phyloP scores from a whole-genome alignment of 2,113 vertebrate species.

The Gyps fulvus region DNA sequence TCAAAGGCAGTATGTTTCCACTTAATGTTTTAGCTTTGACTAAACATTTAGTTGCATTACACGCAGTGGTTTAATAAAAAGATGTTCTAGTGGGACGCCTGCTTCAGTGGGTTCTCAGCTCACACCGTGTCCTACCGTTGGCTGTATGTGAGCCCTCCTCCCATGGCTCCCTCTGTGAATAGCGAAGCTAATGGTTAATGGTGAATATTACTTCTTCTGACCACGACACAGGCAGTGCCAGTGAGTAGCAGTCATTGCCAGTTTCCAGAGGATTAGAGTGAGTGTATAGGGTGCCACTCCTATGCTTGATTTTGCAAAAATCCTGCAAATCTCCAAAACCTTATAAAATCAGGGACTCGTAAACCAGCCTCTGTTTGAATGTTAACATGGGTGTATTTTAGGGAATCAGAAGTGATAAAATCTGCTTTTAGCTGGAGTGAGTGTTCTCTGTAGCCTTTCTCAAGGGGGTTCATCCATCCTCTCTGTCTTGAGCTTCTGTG shows the following conservation, averaged over 20 bases:
- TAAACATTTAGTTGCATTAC: neutral
- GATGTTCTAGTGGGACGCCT: neutral
- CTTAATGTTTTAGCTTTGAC: neutral
- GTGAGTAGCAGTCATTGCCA: neutral
- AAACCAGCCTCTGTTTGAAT: neutral
- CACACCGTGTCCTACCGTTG: neutral
- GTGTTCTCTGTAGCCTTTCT: neutral
- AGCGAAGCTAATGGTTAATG: neutral
- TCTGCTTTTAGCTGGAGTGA: neutral
- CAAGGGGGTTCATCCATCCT: neutral
- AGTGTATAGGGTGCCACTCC: neutral
- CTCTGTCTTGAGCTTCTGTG: neutral
- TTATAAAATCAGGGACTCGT: neutral
- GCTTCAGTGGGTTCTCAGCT: neutral
- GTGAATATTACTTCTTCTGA: neutral
- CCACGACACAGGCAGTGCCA: neutral
- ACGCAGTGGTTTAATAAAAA: neutral
- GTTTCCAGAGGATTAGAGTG: neutral
- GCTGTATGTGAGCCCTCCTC: neutral
- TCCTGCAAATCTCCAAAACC: neutral
- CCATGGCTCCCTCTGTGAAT: neutral
- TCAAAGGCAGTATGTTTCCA: neutral
- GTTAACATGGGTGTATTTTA: neutral
- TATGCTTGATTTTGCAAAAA: neutral
- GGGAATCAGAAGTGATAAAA: neutral